Evolutionary conservation across 2,888 invertebrate genomes (phyloP).

Genomic region (Pseudococcus longispinus): DNA sequence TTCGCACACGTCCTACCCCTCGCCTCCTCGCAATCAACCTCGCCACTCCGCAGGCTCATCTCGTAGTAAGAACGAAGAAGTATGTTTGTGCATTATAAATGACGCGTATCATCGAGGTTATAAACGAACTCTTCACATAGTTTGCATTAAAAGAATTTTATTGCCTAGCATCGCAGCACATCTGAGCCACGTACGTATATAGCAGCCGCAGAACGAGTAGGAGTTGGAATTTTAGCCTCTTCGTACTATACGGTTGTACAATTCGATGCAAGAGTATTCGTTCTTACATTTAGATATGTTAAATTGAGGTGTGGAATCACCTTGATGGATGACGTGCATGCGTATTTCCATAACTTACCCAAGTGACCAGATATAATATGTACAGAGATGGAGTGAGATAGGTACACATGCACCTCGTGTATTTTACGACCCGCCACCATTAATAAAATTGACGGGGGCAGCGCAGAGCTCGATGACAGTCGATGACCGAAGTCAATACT

Average conservation of each 20-base stretch:
- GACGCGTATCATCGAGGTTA: slow-evolving; percentile 42
- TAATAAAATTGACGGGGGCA: background rate
- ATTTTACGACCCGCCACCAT: background rate
- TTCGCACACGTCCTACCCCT: background rate
- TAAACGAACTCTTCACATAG: slow-evolving; percentile 36
- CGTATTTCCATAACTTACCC: background rate
- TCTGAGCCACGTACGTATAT: background rate
- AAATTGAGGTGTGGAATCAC: slow-evolving; percentile 26
- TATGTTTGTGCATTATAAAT: slow-evolving; percentile 41
- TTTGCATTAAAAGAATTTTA: slow-evolving; percentile 44
- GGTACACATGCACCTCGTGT: background rate
- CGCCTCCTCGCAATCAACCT: background rate
- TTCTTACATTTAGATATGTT: background rate
- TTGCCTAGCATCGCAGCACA: slow-evolving; percentile 15
- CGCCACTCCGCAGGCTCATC: background rate
- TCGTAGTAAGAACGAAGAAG: background rate
- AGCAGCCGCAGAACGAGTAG: slow-evolving; percentile 24
- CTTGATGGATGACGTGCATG: slow-evolving; percentile 6
- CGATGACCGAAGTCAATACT: background rate
- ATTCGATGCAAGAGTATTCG: background rate
- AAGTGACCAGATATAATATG: background rate
- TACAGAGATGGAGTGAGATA: background rate
- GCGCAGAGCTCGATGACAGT: background rate
- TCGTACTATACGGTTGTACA: background rate
- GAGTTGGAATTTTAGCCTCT: slow-evolving; percentile 28